Percentiles rank a stretch among this genome's conserved stretches.
Evolutionary conservation across 2,797 vertebrate species (phyloP).

Genomic region (Phyllotis vaccarum): DNA sequence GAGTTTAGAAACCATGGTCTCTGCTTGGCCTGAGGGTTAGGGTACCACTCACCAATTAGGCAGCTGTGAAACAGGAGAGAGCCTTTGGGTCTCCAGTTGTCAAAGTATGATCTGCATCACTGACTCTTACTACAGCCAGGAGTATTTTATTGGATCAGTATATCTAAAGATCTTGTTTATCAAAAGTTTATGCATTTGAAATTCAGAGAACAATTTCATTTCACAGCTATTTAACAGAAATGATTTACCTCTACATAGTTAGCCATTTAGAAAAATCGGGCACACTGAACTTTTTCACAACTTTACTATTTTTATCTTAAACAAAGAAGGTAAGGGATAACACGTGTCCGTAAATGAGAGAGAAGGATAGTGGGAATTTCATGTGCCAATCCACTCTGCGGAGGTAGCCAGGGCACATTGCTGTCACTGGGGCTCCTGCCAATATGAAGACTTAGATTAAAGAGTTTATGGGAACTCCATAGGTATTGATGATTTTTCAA

Average conservation of each 20-base stretch:
- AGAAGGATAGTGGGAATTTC: not conserved
- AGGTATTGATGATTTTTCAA: not conserved
- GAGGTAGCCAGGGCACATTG: not conserved
- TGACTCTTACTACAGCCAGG: not conserved
- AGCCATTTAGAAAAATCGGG: constrained; percentile 11
- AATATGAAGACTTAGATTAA: not conserved
- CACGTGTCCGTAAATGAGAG: not conserved
- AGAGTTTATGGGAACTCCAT: not conserved
- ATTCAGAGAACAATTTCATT: constrained; percentile 16
- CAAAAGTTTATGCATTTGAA: constrained; percentile 43
- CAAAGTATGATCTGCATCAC: no score
- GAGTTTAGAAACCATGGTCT: no score
- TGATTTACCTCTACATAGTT: not conserved
- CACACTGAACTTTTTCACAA: not conserved
- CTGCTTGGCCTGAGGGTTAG: no score
- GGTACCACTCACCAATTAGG: no score
- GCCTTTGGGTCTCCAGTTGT: no score
- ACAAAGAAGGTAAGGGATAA: not conserved
- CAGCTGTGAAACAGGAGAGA: no score
- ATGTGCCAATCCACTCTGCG: not conserved
- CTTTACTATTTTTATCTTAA: constrained; percentile 23
- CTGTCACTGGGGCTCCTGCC: not conserved
- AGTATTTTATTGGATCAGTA: not conserved
- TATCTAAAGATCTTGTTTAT: constrained; percentile 12
- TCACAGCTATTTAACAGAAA: constrained; percentile 19